A percentile compares a stretch with the other conserved stretches of the same genome.
phyloP scores from a whole-genome alignment of 2,888 invertebrate genomes.

The Dorcus parallelipipedus region DNA sequence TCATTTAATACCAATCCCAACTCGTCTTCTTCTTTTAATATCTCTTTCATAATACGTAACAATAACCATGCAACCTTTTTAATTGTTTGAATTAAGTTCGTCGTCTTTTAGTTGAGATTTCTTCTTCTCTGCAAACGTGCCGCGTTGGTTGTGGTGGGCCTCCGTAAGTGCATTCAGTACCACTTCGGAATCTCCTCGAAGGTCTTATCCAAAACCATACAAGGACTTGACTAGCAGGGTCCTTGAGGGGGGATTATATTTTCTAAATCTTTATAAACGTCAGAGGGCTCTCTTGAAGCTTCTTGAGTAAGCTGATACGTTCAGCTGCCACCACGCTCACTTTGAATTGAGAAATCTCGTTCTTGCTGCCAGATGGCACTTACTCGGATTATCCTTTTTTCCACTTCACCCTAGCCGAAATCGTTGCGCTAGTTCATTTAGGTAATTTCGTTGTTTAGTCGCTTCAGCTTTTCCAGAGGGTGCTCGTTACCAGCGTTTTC shows the following conservation, averaged over 20 bases:
- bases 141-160: constrained; percentile 52
- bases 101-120: no score
- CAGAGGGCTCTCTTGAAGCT: constrained; percentile 7
- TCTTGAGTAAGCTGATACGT: constrained; percentile 14
- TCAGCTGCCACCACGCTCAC: constrained; percentile 52
- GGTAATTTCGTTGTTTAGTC: constrained; percentile 57
- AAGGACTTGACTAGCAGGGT: constrained; percentile 8
- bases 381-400: constrained; percentile 2
- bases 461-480: constrained; percentile 20
- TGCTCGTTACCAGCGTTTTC: constrained; percentile 2
- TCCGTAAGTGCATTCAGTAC: constrained; percentile 55
- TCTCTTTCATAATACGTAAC: no score
- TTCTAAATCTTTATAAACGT: constrained; percentile 39
- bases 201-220: constrained; percentile 35
- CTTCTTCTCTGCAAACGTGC: constrained; percentile 29
- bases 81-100: no score
- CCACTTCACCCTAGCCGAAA: constrained; percentile 1
- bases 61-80: no score
- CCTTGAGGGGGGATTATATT: constrained; percentile 34
- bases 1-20: no score
- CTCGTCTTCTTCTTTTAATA: no score
- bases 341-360: constrained; percentile 46
- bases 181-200: constrained; percentile 49
- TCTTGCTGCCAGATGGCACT: no score
- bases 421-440: constrained; percentile 58